phyloP scores from a whole-genome alignment of 2,113 vertebrate genomes.

The Noturus placidus region DNA sequence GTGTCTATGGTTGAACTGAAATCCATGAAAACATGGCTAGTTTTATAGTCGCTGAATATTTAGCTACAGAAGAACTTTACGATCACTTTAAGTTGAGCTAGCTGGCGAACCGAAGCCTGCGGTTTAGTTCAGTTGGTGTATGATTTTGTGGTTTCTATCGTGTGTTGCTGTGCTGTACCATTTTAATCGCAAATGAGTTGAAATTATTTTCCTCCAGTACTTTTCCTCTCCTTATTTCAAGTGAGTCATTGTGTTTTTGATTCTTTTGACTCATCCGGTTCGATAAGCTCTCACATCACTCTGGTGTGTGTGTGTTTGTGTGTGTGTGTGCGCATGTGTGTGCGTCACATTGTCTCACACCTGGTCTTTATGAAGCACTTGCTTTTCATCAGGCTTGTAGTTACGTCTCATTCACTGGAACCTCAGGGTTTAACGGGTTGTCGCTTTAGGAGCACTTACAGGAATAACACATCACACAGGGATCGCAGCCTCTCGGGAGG shows the following conservation, averaged over 20 bases:
- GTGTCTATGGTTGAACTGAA: not conserved
- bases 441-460: conserved; percentile 22
- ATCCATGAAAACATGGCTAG: not conserved
- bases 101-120: not conserved
- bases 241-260: conserved; percentile 21
- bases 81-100: not conserved
- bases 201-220: conserved; percentile 12
- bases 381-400: not conserved
- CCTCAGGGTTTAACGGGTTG: conserved; percentile 27
- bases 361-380: not conserved
- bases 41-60: not conserved
- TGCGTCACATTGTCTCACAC: not conserved
- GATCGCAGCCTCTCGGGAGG: not conserved
- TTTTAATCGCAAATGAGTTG: not conserved
- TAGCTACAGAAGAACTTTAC: not conserved
- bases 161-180: not conserved
- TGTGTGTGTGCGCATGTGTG: conserved; percentile 8
- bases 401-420: conserved; percentile 4
- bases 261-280: conserved; percentile 18
- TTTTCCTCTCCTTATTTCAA: conserved; percentile 17
- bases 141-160: not conserved
- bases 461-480: conserved; percentile 11
- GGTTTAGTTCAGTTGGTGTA: not conserved
- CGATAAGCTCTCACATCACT: not conserved
- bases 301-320: conserved; percentile 5